Conservation (phyloP, 2,888 invertebrate species). For the Thysanoteuthis rhombus region DNA sequence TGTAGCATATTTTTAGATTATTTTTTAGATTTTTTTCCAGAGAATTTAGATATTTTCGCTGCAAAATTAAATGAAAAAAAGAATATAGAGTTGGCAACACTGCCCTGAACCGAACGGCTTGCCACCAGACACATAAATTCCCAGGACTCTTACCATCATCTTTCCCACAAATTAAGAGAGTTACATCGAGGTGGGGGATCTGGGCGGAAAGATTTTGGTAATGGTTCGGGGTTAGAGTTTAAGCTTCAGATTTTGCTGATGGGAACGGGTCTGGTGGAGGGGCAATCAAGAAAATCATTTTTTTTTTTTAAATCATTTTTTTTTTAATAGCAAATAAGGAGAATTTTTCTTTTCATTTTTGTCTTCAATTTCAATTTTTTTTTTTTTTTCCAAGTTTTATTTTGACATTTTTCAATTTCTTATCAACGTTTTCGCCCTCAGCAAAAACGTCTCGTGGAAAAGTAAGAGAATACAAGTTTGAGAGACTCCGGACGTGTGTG, state of each 20-base stretch:
- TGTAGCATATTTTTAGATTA: no score
- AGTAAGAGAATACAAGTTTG: not conserved
- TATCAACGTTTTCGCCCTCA: not conserved
- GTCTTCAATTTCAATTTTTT: not conserved
- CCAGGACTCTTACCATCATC: not conserved
- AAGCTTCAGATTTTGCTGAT: not conserved
- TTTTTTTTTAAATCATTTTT: not conserved
- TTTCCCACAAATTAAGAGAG: not conserved
- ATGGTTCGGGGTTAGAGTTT: not conserved
- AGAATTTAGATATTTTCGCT: no score
- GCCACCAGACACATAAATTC: not conserved
- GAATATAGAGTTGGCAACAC: no score
- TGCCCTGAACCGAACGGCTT: not conserved
- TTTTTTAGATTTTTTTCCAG: no score
- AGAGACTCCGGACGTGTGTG: not conserved
- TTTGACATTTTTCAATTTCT: not conserved
- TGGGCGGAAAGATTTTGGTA: not conserved
- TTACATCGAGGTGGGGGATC: not conserved
- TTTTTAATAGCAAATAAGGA: no score
- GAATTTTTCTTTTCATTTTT: not conserved
- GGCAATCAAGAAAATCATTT: not conserved
- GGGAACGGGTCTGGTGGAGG: not conserved
- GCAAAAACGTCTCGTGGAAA: not conserved
- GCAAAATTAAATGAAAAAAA: no score
- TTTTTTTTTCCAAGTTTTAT: no score